These are phyloP conservation scores for Diorhabda sublineata DNA, from an alignment of 1,140 invertebrate species.

Conservation along the genomic window DNA sequence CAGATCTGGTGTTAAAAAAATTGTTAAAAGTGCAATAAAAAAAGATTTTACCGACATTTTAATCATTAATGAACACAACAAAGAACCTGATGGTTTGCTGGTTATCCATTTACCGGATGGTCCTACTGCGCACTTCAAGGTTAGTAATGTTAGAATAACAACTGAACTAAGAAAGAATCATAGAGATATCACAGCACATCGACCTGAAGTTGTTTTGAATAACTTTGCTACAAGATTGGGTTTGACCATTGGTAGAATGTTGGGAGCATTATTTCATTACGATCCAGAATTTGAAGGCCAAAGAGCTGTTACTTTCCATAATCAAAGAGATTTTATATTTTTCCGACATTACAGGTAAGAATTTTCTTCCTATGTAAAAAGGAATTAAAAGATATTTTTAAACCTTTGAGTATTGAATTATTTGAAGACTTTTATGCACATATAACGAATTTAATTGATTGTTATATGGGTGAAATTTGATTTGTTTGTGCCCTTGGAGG, in stretches of 20 bases:
- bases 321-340: conserved; percentile 98
- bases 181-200: conserved; percentile 75
- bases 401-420: too few relatives aligned
- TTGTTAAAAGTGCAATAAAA: conserved; percentile 74
- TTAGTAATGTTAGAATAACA: conserved; percentile 78
- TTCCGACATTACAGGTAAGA: conserved; percentile 92
- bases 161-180: conserved; percentile 72
- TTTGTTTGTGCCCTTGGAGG: too few relatives aligned
- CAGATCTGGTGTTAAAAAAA: conserved; percentile 88
- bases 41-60: conserved; percentile 86
- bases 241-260: conserved; percentile 83
- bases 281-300: conserved; percentile 91
- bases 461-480: too few relatives aligned
- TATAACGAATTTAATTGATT: too few relatives aligned
- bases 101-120: conserved; percentile 92
- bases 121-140: conserved; percentile 85
- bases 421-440: too few relatives aligned
- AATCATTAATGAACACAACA: conserved; percentile 89
- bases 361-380: conserved; percentile 3
- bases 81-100: conserved; percentile 86
- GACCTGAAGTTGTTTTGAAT: conserved; percentile 93
- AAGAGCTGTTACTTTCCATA: conserved; percentile 94
- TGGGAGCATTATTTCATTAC: conserved; percentile 95
- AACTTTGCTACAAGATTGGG: conserved; percentile 96
- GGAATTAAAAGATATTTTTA: not conserved